Evolutionary conservation across 2,888 invertebrate species (phyloP).

Genomic region (Hyposoter dolosus): DNA sequence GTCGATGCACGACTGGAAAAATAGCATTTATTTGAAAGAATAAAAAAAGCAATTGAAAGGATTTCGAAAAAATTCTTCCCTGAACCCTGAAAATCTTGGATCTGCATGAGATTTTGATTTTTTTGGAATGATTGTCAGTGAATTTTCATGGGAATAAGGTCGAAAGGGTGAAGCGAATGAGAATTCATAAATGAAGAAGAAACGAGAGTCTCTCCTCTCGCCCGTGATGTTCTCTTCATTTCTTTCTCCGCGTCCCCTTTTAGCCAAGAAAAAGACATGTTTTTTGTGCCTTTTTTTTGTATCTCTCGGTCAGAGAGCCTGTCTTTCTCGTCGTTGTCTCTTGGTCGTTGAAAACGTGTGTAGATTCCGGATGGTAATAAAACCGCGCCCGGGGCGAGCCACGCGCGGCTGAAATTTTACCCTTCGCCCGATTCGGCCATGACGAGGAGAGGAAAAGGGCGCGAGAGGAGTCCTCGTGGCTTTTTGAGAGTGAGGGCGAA

Average conservation of each 20-base stretch:
- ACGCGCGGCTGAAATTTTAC: conserved; percentile 69
- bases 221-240: conserved; percentile 57
- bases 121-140: background rate
- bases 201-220: conserved; percentile 41
- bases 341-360: conserved; percentile 46
- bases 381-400: conserved; percentile 70
- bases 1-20: background rate
- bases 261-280: conserved; percentile 39
- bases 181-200: conserved; percentile 60
- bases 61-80: too few species aligned
- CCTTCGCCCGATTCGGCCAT: conserved; percentile 60
- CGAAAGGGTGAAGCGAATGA: conserved; percentile 16
- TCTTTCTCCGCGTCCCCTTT: conserved; percentile 44
- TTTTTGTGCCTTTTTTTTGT: background rate
- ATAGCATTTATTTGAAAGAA: background rate
- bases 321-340: conserved; percentile 27
- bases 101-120: background rate
- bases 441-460: conserved; percentile 48
- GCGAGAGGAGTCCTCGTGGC: conserved; percentile 61
- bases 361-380: conserved; percentile 69
- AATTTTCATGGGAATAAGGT: conserved; percentile 4
- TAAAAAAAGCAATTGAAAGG: background rate
- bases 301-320: conserved; percentile 9
- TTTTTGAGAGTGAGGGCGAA: conserved; percentile 69
- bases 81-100: background rate